phyloP scores from a whole-genome alignment of 2,113 vertebrate genomes.

The Micromys minutus region DNA sequence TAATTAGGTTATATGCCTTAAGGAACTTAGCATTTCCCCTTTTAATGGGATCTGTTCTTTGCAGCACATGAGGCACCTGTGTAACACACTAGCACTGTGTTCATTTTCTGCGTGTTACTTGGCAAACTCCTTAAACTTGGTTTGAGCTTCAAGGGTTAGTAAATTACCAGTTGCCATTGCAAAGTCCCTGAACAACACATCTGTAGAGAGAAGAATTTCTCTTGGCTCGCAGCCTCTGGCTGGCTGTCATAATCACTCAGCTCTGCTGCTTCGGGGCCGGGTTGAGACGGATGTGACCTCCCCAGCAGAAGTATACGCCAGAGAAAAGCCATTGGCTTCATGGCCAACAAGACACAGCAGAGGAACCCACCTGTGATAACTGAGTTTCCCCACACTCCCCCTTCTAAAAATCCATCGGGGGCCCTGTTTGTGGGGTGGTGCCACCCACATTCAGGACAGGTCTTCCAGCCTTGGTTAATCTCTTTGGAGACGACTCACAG shows the following conservation, averaged over 20 bases:
- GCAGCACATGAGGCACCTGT: not conserved
- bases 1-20: not conserved
- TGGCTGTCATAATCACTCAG: not conserved
- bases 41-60: slow-evolving; percentile 28
- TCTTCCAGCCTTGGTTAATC: too few species aligned
- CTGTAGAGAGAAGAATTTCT: not conserved
- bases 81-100: not conserved
- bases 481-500: not conserved
- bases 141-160: not conserved
- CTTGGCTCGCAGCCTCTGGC: not conserved
- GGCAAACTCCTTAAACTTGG: not conserved
- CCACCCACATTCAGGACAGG: not conserved
- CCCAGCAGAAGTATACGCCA: too few species aligned
- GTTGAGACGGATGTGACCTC: too few species aligned
- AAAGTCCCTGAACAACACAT: not conserved
- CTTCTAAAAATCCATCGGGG: not conserved
- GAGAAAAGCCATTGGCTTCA: not conserved
- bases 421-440: not conserved
- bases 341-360: not conserved
- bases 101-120: not conserved
- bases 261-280: not conserved
- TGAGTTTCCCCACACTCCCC: not conserved
- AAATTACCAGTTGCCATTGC: not conserved
- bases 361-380: not conserved
- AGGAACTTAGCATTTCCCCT: not conserved